Evolutionary conservation across 2,888 invertebrate species (phyloP), one percentile per base, ranked within the genome.

Genomic region (Trissonchulus latispiculum): DNA sequence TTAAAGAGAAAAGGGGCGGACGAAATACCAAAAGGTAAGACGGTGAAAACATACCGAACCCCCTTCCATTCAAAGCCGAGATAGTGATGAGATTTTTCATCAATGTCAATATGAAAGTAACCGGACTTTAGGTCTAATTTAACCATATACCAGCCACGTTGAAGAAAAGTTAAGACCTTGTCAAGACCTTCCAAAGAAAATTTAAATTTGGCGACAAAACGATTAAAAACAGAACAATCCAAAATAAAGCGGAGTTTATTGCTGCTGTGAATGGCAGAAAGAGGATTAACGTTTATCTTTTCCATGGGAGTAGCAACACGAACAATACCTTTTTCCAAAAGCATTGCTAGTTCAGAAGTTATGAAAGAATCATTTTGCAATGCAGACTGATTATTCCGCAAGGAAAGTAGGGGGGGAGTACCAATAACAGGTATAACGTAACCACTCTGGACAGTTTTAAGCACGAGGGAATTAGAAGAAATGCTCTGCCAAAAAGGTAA

Each of bases 231-330:
- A 64, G 64, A 64, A n/a, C 64, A 64, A 64, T 64, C 28, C 64
- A 64, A n/a, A 64, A 64, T 64, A 28, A 64, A 64, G 8, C 64
- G 64, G 8, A 64, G 64, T 33, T 64, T 64, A n/a, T 64, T 64
- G 33, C 64, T 64, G 64, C 64, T 64, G 8, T 31, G 8, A 64
- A 33, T 31, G 18, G 28, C 64, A 15, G 64, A 64, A 15, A 64
- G 64, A 28, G 64, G 64, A n/a, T 64, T 64, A 28, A 64, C 64
- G 28, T 29, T 18, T 3, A 18, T 8, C 8, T 18, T n/a, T 28
- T 64, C 64, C 8, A 3, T n/a, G 18, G 31, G 29, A 15, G 48
- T 48, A n/a, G 33, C 64, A 15, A 15, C 15, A 8, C 64, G 8
- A n/a, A 64, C 64, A 15, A 64, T 64, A 18, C 64, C 64, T 31